Evolutionary conservation across 1,140 invertebrate species (phyloP), one percentile per base, ranked within the genome.

Genomic region (Adelges cooleyi): DNA sequence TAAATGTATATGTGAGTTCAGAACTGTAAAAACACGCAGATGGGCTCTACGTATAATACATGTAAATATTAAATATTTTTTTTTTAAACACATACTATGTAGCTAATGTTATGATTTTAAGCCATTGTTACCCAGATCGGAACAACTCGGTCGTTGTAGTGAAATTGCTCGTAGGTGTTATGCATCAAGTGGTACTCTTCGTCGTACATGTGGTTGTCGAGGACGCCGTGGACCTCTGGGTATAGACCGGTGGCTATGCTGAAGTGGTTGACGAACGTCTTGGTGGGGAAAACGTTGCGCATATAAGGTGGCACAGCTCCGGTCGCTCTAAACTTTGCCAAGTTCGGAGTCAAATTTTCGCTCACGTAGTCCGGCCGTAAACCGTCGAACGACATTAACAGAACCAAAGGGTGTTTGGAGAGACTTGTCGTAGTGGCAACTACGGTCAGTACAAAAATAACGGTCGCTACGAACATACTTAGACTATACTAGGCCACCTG

Each of bases 231-330:
- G 54, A 73, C 77, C 73, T 89, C 86, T 0, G 82, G 77, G 71
- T 84, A 87, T 17, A 89, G 71, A 5, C 88, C 88, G 22, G 89
- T 91, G 0, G 81, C 84, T 44, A 91, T 83, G 1, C 84, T 80
- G 70, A 85, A 85, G 75, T 90, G 88, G 75, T 90, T 90, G 1
- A 86, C 85, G 73, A 87, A 86, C 1, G 88, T 92, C 75, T 85
- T 86, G 1, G 86, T 86, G 0, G 82, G 76, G 74, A 86, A 89
- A 27, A 81, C 76, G 69, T 85, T 81, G 56, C 74, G 77, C 80
- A 90, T 83, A 69, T 82, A 84, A 23, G 83, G 78, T 0, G 80
- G 75, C 62, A 79, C 76, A 1, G 80, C 77, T 1, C 86, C 84
- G 69, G 77, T 74, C 2, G 75, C 68, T 65, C 75, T 78, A 25